phyloP scores from a whole-genome alignment of 2,888 invertebrate species.

The Epinotia demarniana region DNA sequence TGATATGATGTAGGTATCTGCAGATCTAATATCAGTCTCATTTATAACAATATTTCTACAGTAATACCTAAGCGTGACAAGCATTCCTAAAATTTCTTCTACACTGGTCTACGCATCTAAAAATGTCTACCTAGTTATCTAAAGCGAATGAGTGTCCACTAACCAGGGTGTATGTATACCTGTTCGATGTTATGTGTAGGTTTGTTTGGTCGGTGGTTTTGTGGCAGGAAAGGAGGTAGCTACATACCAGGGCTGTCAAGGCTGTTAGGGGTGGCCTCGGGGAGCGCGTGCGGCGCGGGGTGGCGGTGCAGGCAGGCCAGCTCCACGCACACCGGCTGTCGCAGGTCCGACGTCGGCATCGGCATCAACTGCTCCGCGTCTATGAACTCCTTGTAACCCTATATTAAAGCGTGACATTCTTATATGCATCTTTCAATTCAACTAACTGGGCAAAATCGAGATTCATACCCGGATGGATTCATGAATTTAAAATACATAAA shows the following conservation, averaged over 20 bases:
- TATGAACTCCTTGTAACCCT: conserved; percentile 96
- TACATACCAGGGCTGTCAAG: conserved; percentile 79
- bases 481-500: not conserved
- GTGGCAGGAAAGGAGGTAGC: not conserved
- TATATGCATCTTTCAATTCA: conserved; percentile 31
- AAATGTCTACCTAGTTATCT: conserved; percentile 1
- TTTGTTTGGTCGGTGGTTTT: conserved; percentile 17
- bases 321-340: conserved; percentile 92
- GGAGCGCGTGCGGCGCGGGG: conserved; percentile 79
- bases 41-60: not conserved
- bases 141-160: conserved; percentile 9
- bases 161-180: conserved; percentile 25
- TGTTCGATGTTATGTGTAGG: conserved; percentile 10
- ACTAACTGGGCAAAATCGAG: not conserved
- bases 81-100: conserved; percentile 3
- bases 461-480: not conserved
- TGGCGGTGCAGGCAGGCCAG: conserved; percentile 88
- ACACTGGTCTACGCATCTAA: conserved; percentile 12
- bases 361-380: conserved; percentile 96
- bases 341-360: conserved; percentile 92
- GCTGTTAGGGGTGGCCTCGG: conserved; percentile 81
- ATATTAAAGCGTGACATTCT: conserved; percentile 51
- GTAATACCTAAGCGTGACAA: not conserved
- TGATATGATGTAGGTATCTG: no score
- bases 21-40: not conserved